Base-by-base conservation (phyloP, 2,113 vertebrate genomes). In the Myotis brandtii region DNA sequence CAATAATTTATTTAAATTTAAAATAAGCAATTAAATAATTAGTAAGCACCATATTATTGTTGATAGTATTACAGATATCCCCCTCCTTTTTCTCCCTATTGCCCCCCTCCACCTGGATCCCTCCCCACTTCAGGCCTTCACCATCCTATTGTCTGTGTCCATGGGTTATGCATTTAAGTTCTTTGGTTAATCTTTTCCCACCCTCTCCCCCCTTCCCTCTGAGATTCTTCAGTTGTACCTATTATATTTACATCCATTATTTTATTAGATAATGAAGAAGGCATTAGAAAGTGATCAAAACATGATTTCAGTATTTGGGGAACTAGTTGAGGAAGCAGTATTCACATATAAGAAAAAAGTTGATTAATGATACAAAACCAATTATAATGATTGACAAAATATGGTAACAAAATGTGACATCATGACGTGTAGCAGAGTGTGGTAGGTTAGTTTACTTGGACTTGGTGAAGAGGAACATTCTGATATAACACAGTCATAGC, bases 1-100 rank as follows among this genome's bases (percentile, higher is more conserved):
- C 20, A 92, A 50, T 23, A 95, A 77, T 52, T 82, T 62, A 72
- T 81, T 81, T 72, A 86, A 62, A 89, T 81, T 89, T 4, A 56
- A 56, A 79, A 0, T 64, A 85, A 86, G 54, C 16, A 87, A 48
- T 16, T 89, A n/a, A 52, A 18, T 59, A 59, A 79, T 70, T 64
- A 72, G 20, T 27, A 80, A 72, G 1, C 1, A 66, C 6, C 6
- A 54, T 54, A 23, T 62, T 62, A 62, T 62, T 62, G 10, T 62
- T 62, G 59, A 62, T 62, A 62, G 59, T 62, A 62, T 62, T 62
- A 62, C 59, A 62, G 23, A 27, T 27, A 27, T 25, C 25, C 23
- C 59, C 10, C 25, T 62, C 59, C 56, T 62, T 27, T 62, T 62
- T 27, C 25, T 27, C 25, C 59, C 25, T 27, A 62, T 62, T 62